Conservation (phyloP, 2,113 vertebrate species). For the Pseudonaja textilis region DNA sequence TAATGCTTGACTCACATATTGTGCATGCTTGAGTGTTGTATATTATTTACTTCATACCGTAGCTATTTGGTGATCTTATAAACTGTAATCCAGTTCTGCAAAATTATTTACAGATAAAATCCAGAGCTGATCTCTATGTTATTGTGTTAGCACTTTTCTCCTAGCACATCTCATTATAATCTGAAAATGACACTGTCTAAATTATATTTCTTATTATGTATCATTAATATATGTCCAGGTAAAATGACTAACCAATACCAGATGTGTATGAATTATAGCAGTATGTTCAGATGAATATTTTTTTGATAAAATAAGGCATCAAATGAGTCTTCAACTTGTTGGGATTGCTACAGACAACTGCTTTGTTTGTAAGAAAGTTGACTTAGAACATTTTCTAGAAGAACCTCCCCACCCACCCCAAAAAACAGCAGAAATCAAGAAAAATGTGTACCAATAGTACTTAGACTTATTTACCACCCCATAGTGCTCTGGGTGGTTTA, state of each 20-base stretch:
- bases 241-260: neutral
- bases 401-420: neutral
- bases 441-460: neutral
- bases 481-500: neutral
- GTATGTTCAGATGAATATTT: neutral
- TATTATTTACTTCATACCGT: neutral
- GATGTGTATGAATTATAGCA: neutral
- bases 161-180: neutral
- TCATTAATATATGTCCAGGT: constrained; percentile 3
- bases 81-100: constrained; percentile 2
- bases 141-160: constrained; percentile 22
- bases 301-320: constrained; percentile 16
- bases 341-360: neutral
- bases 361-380: neutral
- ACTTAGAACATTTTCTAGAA: neutral
- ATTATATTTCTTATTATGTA: neutral
- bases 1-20: neutral
- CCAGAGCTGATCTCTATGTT: constrained; percentile 51
- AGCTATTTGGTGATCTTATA: constrained; percentile 12
- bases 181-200: constrained; percentile 29
- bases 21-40: constrained; percentile 16
- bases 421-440: neutral
- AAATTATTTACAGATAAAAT: constrained; percentile 48
- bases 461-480: neutral
- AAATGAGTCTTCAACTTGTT: neutral